phyloP scores from a whole-genome alignment of 2,888 invertebrate species.

The Stramonita haemastoma region DNA sequence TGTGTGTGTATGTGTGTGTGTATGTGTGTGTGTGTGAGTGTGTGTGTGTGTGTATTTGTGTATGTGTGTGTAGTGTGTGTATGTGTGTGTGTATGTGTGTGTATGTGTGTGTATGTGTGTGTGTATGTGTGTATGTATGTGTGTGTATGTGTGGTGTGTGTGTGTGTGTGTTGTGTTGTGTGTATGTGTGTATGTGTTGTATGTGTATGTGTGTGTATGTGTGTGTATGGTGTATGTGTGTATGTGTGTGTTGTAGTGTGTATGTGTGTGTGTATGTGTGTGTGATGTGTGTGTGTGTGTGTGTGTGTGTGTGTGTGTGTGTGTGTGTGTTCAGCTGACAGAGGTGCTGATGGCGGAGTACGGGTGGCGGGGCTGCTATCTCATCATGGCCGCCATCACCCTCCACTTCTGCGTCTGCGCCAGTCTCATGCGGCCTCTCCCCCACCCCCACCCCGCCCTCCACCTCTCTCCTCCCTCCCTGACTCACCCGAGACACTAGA shows the following conservation, averaged over 20 bases:
- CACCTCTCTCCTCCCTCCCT: background rate
- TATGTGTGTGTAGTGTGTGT: background rate
- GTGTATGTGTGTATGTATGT: constrained; percentile 7
- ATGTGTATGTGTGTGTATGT: too few relatives aligned
- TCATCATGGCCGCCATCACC: constrained; percentile 43
- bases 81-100: background rate
- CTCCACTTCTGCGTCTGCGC: constrained; percentile 49
- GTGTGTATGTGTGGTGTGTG: too few relatives aligned
- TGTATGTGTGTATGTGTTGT: too few relatives aligned
- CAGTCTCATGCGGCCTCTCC: constrained; percentile 38
- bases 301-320: background rate
- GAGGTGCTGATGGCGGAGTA: constrained; percentile 42
- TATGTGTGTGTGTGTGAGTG: too few relatives aligned
- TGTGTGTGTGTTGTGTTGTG: too few relatives aligned
- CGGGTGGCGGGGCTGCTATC: constrained; percentile 39
- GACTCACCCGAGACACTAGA: background rate
- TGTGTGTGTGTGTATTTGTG: background rate
- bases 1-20: too few relatives aligned
- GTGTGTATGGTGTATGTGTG: too few relatives aligned
- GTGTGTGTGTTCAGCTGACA: constrained; percentile 27
- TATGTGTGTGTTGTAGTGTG: too few relatives aligned
- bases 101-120: background rate
- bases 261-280: too few relatives aligned
- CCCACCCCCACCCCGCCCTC: background rate
- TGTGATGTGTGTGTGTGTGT: too few relatives aligned